Evolutionary conservation across 2,888 invertebrate species (phyloP).

Genomic region (Cyclophora albipunctata): DNA sequence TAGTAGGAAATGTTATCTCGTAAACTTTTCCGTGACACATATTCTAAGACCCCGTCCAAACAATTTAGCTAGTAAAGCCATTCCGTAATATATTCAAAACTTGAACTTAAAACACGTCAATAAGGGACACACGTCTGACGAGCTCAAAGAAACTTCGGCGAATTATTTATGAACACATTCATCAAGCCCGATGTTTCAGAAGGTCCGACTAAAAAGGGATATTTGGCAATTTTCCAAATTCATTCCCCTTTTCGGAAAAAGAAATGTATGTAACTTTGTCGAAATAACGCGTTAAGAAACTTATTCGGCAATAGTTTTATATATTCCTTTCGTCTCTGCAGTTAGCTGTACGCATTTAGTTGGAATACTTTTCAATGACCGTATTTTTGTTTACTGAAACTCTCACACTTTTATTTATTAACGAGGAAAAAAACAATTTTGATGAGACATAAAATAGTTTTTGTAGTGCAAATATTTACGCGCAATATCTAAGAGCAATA

Average conservation of each 20-base stretch:
- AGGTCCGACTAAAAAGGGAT: constrained; percentile 23
- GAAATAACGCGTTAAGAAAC: constrained; percentile 15
- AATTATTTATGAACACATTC: constrained; percentile 46
- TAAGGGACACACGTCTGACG: constrained; percentile 1
- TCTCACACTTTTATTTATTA: too few relatives aligned
- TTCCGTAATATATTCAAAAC: too few relatives aligned
- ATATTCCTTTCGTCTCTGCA: neutral
- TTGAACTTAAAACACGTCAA: neutral
- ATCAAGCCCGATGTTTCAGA: constrained; percentile 26
- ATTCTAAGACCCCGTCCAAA: too few relatives aligned
- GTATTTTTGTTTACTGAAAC: neutral
- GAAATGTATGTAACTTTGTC: constrained; percentile 13
- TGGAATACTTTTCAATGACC: neutral
- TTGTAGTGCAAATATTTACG: too few relatives aligned
- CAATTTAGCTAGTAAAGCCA: too few relatives aligned
- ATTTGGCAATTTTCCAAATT: constrained; percentile 38
- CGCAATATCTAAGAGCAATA: too few relatives aligned
- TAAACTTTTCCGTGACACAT: too few relatives aligned
- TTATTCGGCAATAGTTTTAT: constrained; percentile 7
- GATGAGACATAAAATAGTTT: too few relatives aligned
- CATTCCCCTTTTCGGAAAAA: constrained; percentile 21
- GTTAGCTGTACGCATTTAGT: constrained; percentile 1
- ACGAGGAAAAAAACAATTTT: too few relatives aligned
- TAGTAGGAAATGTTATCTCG: too few relatives aligned
- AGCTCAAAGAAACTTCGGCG: constrained; percentile 23